Evolutionary conservation across 2,888 invertebrate species (phyloP), one percentile per base, ranked within the genome.

Genomic region (Erebia epiphron): DNA sequence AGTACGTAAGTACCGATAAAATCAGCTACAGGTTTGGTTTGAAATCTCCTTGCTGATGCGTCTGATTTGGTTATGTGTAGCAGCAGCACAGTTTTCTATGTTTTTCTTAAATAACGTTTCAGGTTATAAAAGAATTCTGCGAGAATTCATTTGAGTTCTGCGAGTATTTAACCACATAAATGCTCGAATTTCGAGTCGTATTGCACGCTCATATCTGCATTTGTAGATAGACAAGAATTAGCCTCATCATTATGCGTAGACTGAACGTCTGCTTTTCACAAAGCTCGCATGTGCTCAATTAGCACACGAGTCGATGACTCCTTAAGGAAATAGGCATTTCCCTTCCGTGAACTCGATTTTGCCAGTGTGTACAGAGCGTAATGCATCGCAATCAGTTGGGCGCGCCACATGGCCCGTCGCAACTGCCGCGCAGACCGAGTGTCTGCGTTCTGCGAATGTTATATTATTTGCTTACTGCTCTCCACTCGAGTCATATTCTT

Each of bases 181-280:
- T 0, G 46, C 46, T 46, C 13, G 46, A 11, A 46, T 13, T 46
- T 46, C 46, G 1, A 14, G 50, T n/a, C 5, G 1, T 5, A 13
- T 14, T 5, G 13, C n/a, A 14, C 4, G 49, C 49, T 14, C 49
- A 49, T 49, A 14, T 4, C 5, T 8, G 14, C 14, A 50, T 35
- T 35, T 35, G 35, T 35, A 35, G 5, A 5, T 35, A 35, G 14
- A 50, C 4, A n/a, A 50, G 50, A 14, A 14, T 14, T 54, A 16
- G 18, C 8, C 13, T 14, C 14, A 18, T 21, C 14, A 54, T 16
- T 43, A 56, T 66, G 54, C 69, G 77, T 87, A 91, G 91, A 91
- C 91, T 83, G 87, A 87, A 85, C 87, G 91, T 87, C 91, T 88
- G 85, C 80, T 81, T 86, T 84, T 84, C 82, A 79, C 83, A 86